Evolutionary conservation across 2,888 invertebrate genomes (phyloP), one percentile per base, ranked within the genome.

Genomic region (Pandemis corylana): DNA sequence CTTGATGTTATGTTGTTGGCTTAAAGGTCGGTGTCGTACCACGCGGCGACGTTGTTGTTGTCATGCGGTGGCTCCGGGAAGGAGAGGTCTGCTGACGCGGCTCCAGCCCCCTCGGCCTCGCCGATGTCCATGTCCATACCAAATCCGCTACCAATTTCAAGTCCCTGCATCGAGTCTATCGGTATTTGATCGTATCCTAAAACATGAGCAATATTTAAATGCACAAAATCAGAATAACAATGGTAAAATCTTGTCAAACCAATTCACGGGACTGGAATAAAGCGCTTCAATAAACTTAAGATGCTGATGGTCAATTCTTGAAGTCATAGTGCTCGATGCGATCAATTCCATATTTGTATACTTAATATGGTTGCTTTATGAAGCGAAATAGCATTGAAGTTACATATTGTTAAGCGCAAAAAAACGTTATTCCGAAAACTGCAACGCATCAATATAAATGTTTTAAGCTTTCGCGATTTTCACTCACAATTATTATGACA

Each of bases 1-100:
- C 56, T 15, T 56, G n/a, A n/a, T 12, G 51, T n/a, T 5, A 15
- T n/a, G 7, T 42, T 28, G 65, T 41, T 36, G 28, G 64, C 12
- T 77, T 96, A 99, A 87, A 99, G 97, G 94, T 99, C 99, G 80
- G 99, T 99, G 94, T 99, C 99, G 94, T 99, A 99, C 99, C 99
- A 99, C 84, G 98, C 98, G 80, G 98, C 98, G 82, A 98, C 97
- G 90, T 98, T 98, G 90, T 97, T 97, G 94, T 98, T 98, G 91
- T 98, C 97, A 85, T 97, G 97, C 64, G 98, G 98, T 76, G 98
- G 98, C 86, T 96, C 95, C 5, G 96, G 96, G 88, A 97, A 96
- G 86, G 97, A 96, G 85, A 96, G 96, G 88, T 98, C 98, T 87
- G 98, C 98, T 85, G 97, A 97, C 67, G 97, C 96, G 81, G 96